Evolutionary conservation across 1,140 invertebrate species (phyloP), one percentile per base, ranked within the genome.

Genomic region (Meloidogyne exigua): DNA sequence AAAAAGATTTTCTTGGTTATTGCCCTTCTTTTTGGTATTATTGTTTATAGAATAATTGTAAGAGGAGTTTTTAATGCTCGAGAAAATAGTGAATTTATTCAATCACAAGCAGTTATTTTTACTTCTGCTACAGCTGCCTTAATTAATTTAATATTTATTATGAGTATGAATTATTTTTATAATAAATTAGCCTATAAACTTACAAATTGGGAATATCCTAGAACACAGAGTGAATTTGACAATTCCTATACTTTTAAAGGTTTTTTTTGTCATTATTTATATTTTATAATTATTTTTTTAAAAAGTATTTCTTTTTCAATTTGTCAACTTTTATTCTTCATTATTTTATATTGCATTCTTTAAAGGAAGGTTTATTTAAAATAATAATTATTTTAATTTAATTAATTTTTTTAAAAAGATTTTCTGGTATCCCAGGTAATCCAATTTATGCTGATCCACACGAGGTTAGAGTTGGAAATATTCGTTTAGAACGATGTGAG

Each of bases 281-380:
- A 44, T 32, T 71, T 71, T n/a, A 84, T 95, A 94, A 63, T 44
- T 44, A 15, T 89, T 98, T 13, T 98, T 98, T 32, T 32, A n/a
- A n/a, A n/a, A n/a, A 90, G 96, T 98, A 82, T 98, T 98, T 88
- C 88, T 98, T 11, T 91, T 99, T 49, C 95, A 98, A 89, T 98
- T 98, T 89, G 93, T 98, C 42, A 99, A 99, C 88, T 98, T 96
- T 88, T 98, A 98, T 88, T 93, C 95, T 25, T 96, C 95, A 0
- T 95, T 98, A 87, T 96, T 98, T 90, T 99, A 99, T 86, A 95
- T 99, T 83, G 96, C 95, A 0, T 98, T 98, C 89, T 92, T 86
- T 28, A 87, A 83, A 57, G 79, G 81, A 72, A 77, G 74, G 76
- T 81, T 72, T 80, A 74, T 74, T 70, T 82, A 65, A 75, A n/a